phyloP scores from a whole-genome alignment of 2,888 invertebrate genomes.

The Oasisia sp. region DNA sequence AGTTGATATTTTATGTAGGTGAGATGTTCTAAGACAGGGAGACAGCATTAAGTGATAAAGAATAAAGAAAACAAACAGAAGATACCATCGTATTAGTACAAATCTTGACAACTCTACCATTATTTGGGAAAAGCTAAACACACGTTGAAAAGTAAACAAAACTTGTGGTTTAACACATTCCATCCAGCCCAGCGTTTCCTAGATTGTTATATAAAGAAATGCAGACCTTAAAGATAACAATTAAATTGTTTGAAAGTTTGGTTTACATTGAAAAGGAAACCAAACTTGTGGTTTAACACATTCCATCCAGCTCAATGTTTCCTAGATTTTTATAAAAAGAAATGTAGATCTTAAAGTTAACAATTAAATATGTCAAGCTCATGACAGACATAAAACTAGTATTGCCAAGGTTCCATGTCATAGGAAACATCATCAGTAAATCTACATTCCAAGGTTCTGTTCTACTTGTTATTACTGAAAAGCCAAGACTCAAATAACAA shows the following conservation, averaged over 20 bases:
- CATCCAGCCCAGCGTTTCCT: neutral
- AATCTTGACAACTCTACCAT: neutral
- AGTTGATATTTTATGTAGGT: neutral
- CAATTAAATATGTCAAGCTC: neutral
- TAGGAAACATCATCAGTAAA: too few species aligned
- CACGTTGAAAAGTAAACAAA: neutral
- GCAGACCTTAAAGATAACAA: neutral
- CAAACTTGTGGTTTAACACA: neutral
- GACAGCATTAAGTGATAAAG: neutral
- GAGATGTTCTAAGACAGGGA: neutral
- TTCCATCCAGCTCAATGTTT: neutral
- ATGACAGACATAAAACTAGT: too few species aligned
- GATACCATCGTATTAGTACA: too few species aligned
- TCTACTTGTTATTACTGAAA: neutral
- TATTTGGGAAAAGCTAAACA: neutral
- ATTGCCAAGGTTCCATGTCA: too few species aligned
- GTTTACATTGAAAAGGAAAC: neutral
- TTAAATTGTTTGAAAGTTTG: too few species aligned
- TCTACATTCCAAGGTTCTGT: neutral
- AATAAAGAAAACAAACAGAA: too few species aligned
- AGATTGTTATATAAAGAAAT: neutral
- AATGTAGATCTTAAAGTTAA: neutral
- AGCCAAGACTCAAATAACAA: too few species aligned
- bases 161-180: neutral
- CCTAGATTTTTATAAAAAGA: neutral